Conservation (phyloP, 2,113 vertebrate species). For the Rhynchomys soricoides region DNA sequence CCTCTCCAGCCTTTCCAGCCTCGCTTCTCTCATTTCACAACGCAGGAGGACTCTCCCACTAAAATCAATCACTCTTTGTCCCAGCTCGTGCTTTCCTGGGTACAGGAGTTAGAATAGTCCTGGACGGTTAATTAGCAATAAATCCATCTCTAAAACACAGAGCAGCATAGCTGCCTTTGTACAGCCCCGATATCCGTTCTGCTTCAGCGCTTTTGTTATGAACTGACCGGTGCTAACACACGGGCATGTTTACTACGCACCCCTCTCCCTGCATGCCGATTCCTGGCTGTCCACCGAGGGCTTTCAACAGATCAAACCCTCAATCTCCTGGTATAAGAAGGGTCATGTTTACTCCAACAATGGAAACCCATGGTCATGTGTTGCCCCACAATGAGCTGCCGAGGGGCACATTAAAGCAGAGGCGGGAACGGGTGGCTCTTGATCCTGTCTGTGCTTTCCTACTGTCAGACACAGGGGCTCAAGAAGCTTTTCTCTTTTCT, state of each 20-base stretch:
- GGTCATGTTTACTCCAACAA: constrained; percentile 46
- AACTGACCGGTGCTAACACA: constrained; percentile 66
- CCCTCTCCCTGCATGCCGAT: constrained; percentile 93
- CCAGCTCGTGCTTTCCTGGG: constrained; percentile 67
- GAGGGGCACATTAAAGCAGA: constrained; percentile 51
- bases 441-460: constrained; percentile 27
- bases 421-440: not conserved
- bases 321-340: constrained; percentile 89
- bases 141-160: constrained; percentile 74
- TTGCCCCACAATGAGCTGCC: not conserved
- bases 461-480: constrained; percentile 8
- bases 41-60: constrained; percentile 69
- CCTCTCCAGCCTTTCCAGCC: not conserved
- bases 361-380: constrained; percentile 54
- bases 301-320: constrained; percentile 90
- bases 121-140: constrained; percentile 69
- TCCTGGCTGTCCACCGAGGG: constrained; percentile 89
- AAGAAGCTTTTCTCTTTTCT: not conserved
- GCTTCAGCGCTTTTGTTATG: constrained; percentile 81
- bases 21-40: constrained; percentile 57
- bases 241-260: constrained; percentile 86
- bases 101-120: constrained; percentile 73
- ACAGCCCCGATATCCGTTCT: constrained; percentile 66
- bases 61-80: constrained; percentile 76
- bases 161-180: constrained; percentile 60